Conservation (phyloP, 1,140 invertebrate species). For the Penaeus indicus region DNA sequence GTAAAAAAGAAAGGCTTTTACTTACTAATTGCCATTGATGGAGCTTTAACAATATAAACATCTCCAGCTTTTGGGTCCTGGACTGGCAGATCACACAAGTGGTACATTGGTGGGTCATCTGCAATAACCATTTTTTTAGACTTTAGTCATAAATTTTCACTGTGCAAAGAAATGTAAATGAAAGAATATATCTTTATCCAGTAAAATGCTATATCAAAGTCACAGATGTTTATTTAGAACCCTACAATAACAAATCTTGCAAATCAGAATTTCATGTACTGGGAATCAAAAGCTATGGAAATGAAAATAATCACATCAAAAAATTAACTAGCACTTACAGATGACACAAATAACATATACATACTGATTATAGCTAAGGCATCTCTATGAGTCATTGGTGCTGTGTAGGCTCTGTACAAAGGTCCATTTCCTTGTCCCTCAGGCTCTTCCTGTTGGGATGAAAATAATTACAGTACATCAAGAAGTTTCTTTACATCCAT, state of each 20-base stretch:
- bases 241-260: too few species aligned
- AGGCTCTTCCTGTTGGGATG: slow-evolving; percentile 37
- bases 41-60: slow-evolving; percentile 50
- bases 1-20: neutral
- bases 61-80: slow-evolving; percentile 42
- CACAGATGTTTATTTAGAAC: too few species aligned
- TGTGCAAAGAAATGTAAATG: too few species aligned
- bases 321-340: too few species aligned
- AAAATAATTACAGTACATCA: neutral
- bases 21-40: slow-evolving; percentile 37
- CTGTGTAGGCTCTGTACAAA: slow-evolving; percentile 47
- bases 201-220: too few species aligned
- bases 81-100: slow-evolving; percentile 48
- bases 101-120: slow-evolving; percentile 47
- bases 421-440: slow-evolving; percentile 42
- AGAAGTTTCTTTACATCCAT: neutral
- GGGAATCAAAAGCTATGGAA: too few species aligned
- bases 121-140: too few species aligned
- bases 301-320: too few species aligned
- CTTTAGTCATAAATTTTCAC: too few species aligned
- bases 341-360: neutral
- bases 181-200: too few species aligned
- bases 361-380: slow-evolving; percentile 42
- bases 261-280: too few species aligned
- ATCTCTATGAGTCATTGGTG: slow-evolving; percentile 52